These are phyloP conservation scores for Pristionchus maxplancki DNA, from an alignment of 2,888 invertebrate genomes.

Conservation along the genomic window DNA sequence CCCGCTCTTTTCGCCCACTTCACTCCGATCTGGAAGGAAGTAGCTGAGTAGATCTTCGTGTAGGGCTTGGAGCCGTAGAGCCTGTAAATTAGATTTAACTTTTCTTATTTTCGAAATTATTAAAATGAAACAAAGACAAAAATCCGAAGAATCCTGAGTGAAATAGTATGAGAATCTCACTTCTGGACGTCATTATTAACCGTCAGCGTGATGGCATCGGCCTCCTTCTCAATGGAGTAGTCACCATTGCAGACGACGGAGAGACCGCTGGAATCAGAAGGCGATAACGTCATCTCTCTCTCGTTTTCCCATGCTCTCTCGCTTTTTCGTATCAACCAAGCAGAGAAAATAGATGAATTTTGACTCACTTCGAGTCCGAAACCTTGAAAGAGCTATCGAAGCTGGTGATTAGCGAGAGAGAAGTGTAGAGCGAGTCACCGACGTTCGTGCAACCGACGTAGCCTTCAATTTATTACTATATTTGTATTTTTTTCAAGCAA, in stretches of 20 bases:
- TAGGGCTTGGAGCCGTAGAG: not conserved
- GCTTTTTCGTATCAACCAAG: too few relatives aligned
- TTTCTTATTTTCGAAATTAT: too few relatives aligned
- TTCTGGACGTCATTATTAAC: not conserved
- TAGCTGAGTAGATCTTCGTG: not conserved
- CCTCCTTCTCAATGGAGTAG: not conserved
- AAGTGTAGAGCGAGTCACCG: not conserved
- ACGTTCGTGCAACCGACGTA: not conserved
- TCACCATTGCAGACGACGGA: not conserved
- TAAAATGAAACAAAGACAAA: too few relatives aligned
- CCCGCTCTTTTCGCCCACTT: not conserved
- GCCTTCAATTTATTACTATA: not conserved
- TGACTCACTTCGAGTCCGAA: not conserved
- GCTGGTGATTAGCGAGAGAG: not conserved
- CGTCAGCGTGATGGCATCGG: not conserved
- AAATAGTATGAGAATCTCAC: not conserved
- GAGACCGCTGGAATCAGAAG: not conserved
- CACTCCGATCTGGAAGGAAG: not conserved
- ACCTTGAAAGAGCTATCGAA: not conserved
- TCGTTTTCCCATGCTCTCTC: too few relatives aligned
- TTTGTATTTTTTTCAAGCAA: not conserved
- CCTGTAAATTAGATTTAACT: not conserved
- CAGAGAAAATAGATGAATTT: too few relatives aligned
- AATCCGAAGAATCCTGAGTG: too few relatives aligned
- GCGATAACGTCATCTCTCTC: too few relatives aligned